A percentile compares a stretch with the other conserved stretches of the same genome.
These are phyloP conservation scores for Whitmania pigra DNA, from an alignment of 1,140 invertebrate genomes.

Conservation along the genomic window DNA sequence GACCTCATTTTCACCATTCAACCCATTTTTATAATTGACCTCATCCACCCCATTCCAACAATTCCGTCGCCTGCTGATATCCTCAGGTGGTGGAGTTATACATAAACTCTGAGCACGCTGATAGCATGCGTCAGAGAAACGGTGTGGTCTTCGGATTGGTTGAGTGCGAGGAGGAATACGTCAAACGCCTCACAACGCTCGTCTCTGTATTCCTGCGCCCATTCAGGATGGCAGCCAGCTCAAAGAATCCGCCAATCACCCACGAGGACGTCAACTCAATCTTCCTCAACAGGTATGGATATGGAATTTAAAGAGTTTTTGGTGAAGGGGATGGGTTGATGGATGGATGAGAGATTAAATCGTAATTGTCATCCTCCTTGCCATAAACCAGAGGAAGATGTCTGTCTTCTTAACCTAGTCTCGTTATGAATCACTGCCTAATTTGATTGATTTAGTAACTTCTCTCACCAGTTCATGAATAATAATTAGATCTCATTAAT, in stretches of 20 bases:
- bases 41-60: too few species aligned
- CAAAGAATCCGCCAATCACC: conserved; percentile 78
- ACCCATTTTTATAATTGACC: too few species aligned
- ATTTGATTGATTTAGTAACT: too few species aligned
- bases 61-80: too few species aligned
- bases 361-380: too few species aligned
- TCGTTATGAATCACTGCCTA: too few species aligned
- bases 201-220: conserved; percentile 79
- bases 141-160: conserved; percentile 85
- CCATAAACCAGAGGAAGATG: too few species aligned
- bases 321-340: background rate
- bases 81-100: conserved; percentile 63
- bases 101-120: conserved; percentile 82
- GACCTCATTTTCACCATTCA: too few species aligned
- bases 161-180: conserved; percentile 62
- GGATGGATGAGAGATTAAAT: too few species aligned
- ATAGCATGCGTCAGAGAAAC: conserved; percentile 82
- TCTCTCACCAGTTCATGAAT: too few species aligned
- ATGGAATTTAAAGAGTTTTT: conserved; percentile 29
- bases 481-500: too few species aligned
- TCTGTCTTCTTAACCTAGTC: too few species aligned
- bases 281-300: conserved; percentile 60
- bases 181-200: conserved; percentile 75
- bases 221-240: conserved; percentile 79
- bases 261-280: conserved; percentile 91